Evolutionary conservation across 92 coral and sea anemone species (phyloP).

Genomic region (Phenganax subtilis): DNA sequence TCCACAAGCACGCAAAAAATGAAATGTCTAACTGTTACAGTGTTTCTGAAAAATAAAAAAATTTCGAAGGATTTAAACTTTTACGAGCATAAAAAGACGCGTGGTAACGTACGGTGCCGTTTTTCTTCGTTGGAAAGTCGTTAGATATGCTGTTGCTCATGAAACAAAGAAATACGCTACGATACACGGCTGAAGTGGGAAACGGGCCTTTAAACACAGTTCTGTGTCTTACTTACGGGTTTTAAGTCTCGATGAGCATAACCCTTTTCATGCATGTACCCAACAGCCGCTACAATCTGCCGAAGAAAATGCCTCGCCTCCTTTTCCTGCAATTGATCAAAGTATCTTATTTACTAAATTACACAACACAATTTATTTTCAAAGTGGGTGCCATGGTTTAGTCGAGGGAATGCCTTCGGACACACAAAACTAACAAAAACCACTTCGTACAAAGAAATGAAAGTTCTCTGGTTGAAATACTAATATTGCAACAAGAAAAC

Average conservation of each 20-base stretch:
- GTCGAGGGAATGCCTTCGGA: not conserved
- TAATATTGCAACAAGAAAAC: too few species aligned
- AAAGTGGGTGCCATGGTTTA: not conserved
- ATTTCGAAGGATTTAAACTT: too few species aligned
- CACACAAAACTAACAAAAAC: not conserved
- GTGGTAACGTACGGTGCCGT: too few species aligned
- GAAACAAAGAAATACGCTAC: not conserved
- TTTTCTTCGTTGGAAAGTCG: too few species aligned
- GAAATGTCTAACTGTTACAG: too few species aligned
- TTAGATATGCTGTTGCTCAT: too few species aligned
- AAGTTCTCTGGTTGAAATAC: too few species aligned
- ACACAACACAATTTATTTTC: not conserved
- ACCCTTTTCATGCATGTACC: constrained; percentile 90
- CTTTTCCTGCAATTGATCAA: constrained; percentile 60
- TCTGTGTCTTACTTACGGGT: constrained; percentile 60
- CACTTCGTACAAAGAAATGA: not conserved
- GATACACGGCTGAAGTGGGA: not conserved
- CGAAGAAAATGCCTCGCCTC: constrained; percentile 91
- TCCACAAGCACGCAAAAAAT: too few species aligned
- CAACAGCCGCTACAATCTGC: constrained; percentile 93
- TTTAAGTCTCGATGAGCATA: constrained; percentile 96
- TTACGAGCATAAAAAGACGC: too few species aligned
- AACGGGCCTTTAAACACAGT: not conserved
- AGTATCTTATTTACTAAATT: not conserved
- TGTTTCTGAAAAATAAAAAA: too few species aligned